Percentiles rank a stretch among this genome's conserved stretches.
Evolutionary conservation across 2,888 invertebrate species (phyloP).

Genomic region (Cynaeus angustus): DNA sequence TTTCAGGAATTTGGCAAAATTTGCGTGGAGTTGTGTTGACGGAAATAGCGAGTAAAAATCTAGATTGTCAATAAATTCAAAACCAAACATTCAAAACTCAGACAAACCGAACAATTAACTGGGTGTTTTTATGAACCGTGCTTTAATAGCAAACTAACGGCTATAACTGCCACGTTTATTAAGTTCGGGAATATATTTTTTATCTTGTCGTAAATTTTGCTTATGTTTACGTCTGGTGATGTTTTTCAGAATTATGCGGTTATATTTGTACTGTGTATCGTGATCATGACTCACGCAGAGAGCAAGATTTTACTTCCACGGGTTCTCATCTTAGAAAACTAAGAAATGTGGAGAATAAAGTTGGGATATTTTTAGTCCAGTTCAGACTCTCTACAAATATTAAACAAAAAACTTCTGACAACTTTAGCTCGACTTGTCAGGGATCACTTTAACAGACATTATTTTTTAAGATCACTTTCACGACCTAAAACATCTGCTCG

Average conservation of each 20-base stretch:
- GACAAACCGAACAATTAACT: neutral
- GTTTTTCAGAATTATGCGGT: neutral
- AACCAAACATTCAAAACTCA: neutral
- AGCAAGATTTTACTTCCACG: too few relatives aligned
- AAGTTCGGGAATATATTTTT: slow-evolving; percentile 1
- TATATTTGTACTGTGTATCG: too few relatives aligned
- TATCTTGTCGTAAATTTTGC: neutral
- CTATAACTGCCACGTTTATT: neutral
- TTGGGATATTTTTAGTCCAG: neutral
- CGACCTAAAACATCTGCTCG: too few relatives aligned
- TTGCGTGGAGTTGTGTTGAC: neutral
- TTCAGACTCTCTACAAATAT: neutral
- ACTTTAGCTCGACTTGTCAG: neutral
- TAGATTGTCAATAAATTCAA: neutral
- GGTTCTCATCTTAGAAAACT: too few relatives aligned
- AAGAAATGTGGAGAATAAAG: neutral
- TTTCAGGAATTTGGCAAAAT: slow-evolving; percentile 11
- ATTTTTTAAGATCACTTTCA: neutral
- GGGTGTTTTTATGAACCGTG: neutral
- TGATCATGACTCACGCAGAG: too few relatives aligned
- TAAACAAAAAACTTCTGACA: neutral
- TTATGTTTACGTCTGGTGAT: neutral
- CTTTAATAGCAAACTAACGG: too few relatives aligned
- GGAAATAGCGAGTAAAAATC: slow-evolving; percentile 10
- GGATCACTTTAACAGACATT: neutral